A percentile compares a stretch with the other conserved stretches of the same genome.
These are phyloP conservation scores for Diarsia dahlii DNA, from an alignment of 2,888 invertebrate species.

Conservation along the genomic window DNA sequence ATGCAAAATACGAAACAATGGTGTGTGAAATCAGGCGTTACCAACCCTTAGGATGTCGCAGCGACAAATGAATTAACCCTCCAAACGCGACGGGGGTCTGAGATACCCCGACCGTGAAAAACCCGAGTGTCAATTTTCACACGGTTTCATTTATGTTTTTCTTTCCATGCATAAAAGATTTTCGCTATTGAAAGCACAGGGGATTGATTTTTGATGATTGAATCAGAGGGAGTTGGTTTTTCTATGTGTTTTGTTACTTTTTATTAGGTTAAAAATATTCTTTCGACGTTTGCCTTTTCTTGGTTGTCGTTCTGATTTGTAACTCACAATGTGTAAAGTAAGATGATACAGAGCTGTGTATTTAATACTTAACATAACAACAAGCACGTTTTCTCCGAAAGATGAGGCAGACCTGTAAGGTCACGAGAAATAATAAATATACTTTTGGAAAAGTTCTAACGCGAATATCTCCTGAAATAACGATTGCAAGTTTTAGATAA, in stretches of 20 bases:
- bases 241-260: not conserved
- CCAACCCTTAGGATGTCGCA: conserved; percentile 60
- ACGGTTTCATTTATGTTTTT: conserved; percentile 61
- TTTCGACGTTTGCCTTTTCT: not conserved
- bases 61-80: conserved; percentile 68
- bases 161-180: conserved; percentile 63
- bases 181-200: conserved; percentile 33
- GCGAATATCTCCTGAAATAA: too few relatives aligned
- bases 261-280: not conserved
- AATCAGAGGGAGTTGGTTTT: conserved; percentile 5
- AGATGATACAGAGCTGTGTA: not conserved
- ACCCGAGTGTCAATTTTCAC: conserved; percentile 66
- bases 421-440: too few relatives aligned
- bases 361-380: not conserved
- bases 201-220: conserved; percentile 40
- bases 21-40: conserved; percentile 66
- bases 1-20: conserved; percentile 66
- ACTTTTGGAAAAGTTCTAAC: too few relatives aligned
- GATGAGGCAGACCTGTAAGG: not conserved
- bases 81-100: conserved; percentile 62
- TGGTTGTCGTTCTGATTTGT: not conserved
- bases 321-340: not conserved
- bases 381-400: not conserved
- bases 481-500: too few relatives aligned
- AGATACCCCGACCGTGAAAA: conserved; percentile 55